Evolutionary conservation across 2,113 vertebrate genomes (phyloP), one percentile per base, ranked within the genome.

Genomic region (Camelus bactrianus): DNA sequence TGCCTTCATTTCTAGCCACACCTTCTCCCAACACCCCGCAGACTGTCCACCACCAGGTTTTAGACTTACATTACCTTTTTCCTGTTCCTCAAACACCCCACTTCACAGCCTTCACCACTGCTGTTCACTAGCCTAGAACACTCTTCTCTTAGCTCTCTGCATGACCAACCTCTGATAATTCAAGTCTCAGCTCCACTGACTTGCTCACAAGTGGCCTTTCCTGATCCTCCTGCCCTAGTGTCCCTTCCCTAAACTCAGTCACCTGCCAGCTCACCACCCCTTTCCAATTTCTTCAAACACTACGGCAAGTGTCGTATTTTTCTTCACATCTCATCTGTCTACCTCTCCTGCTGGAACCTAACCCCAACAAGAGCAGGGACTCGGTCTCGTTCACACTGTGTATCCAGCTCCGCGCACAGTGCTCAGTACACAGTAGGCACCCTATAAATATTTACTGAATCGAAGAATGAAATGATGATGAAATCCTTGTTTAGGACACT

Each of bases 241-340:
- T 14, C 56, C 77, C 5, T 81, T 94, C 50, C 42, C 26, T 15
- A 14, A 28, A 50, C 67, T 64, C 46, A 75, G 24, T 24, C 69
- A 75, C 67, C 67, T 46, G 32, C 32, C 73, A 60, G 38, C 8
- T 70, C 42, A 42, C 48, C 14, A 62, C 26, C 26, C 54, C n/a
- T 79, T 50, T 80, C 76, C 54, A 70, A 35, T 75, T 87, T 84
- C 58, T 84, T 95, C 38, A 54, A 95, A 75, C n/a, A 87, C 19
- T 8, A 56, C 65, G 94, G 58, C 82, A 91, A 67, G 28, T 26
- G 50, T 54, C 8, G 7, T 2, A 42, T 54, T 85, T 38, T 62
- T 91, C 65, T 89, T 83, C 67, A 89, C 5, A 12, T 46, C 56
- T 86, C 56, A 28, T 77, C 32, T 92, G 16, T 50, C 35, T 92